Base-by-base conservation (phyloP, 2,888 invertebrate species). In the Caenorhabditis sp. region DNA sequence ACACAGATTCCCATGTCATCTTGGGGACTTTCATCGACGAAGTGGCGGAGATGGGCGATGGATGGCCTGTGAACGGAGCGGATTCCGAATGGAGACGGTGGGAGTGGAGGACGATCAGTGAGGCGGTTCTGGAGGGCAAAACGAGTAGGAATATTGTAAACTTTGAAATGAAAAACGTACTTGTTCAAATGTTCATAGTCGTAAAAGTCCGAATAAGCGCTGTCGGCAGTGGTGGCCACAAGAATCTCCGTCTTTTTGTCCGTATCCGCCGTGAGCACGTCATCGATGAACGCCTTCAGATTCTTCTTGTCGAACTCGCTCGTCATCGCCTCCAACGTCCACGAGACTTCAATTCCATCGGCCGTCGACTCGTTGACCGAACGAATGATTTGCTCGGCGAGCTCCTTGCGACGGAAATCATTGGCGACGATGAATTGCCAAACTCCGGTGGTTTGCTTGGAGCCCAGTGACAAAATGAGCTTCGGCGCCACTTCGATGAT, bases 321-420 rank as follows among this genome's bases (percentile, higher is more conserved):
- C 20, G 20, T 58, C 56, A 78, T 37, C 13, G 17, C 24, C 15
- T 78, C 78, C 13, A 56, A 9, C 2, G 76, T 73, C 80, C 80
- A 81, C 15, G 76, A 68, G 41, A 81, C 32, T 45, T 81, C 80
- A 2, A 78, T 30, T 17, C 80, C 80, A 30, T 63, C 65, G 5
- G 62, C 75, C n/a, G 15, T 43, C 9, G 55, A 46, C 0, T 20
- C 13, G 8, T 72, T 48, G 8, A 63, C 20, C 8, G 20, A 7
- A 26, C 43, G 45, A n/a, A 71, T 32, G 5, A 68, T 27, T 2
- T 53, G n/a, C 13, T 70, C 71, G 7, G 56, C 65, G 26, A 76
- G 1, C 17, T 59, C 48, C 27, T 76, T 65, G 5, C 70, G 35
- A 13, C 27, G 35, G 15, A 72, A 50, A 30, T 62, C 72, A 24